phyloP scores from a whole-genome alignment of 37 sponge, comb jelly and placozoan genomes.

The Cliona cf. orientalis region DNA sequence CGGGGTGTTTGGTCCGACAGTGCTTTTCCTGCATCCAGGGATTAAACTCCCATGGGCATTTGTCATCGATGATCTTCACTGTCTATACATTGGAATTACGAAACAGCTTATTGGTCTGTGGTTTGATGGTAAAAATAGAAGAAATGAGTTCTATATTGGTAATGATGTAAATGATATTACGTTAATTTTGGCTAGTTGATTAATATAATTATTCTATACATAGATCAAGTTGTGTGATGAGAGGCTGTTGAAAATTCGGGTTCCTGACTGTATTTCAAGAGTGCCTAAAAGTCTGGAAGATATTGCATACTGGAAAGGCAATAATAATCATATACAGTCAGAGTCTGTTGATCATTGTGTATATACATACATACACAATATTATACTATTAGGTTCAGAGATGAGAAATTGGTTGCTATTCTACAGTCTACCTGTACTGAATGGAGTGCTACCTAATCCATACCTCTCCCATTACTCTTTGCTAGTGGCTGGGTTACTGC shows the following conservation, averaged over 20 bases:
- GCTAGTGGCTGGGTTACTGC: neutral
- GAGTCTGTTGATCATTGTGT: too few relatives aligned
- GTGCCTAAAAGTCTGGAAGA: neutral
- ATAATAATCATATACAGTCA: too few relatives aligned
- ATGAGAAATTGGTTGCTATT: neutral
- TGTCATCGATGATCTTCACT: too few relatives aligned
- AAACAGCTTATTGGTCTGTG: too few relatives aligned
- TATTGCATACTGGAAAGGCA: neutral
- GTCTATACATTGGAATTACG: too few relatives aligned
- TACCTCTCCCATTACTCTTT: neutral
- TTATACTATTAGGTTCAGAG: neutral
- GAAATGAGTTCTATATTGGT: conserved; percentile 1
- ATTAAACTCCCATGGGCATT: too few relatives aligned
- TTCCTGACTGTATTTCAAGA: neutral
- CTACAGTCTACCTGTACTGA: neutral
- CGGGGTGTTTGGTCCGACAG: too few relatives aligned
- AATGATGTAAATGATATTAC: too few relatives aligned
- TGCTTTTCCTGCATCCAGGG: too few relatives aligned
- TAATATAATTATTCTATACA: too few relatives aligned
- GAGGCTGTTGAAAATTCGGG: neutral
- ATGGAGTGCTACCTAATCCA: neutral
- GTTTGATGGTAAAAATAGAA: too few relatives aligned
- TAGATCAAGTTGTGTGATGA: neutral
- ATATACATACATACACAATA: neutral
- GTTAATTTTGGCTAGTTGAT: too few relatives aligned